Conservation (phyloP, 2,888 invertebrate species). For the Drosophila cracens region DNA sequence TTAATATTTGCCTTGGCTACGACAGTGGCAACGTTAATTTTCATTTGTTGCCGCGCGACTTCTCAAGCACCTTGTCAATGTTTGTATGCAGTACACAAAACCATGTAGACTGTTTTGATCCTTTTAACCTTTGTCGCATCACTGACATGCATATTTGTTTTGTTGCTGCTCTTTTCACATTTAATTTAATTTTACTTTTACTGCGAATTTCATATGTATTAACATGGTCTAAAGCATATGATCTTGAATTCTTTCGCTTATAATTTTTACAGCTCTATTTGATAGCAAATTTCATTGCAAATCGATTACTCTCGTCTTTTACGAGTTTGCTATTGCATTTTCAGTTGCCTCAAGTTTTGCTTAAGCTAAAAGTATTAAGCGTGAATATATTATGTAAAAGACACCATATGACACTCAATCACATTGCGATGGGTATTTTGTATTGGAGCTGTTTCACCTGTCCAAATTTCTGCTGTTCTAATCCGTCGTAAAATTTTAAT, state of each 20-base stretch:
- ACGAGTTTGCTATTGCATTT: background rate
- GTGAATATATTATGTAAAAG: background rate
- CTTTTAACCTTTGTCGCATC: conserved; percentile 32
- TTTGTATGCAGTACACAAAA: conserved; percentile 50
- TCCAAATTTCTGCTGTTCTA: background rate
- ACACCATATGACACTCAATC: background rate
- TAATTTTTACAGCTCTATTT: conserved; percentile 6
- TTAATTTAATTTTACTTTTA: conserved; percentile 53
- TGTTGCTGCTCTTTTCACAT: conserved; percentile 19
- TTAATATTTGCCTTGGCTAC: conserved; percentile 34
- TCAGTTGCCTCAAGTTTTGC: background rate
- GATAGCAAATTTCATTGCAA: conserved; percentile 2
- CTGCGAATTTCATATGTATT: conserved; percentile 13
- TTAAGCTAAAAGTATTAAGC: background rate
- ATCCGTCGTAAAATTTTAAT: conserved; percentile 17
- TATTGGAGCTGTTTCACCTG: background rate
- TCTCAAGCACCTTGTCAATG: conserved; percentile 53
- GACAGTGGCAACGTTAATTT: conserved; percentile 52
- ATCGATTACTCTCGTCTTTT: conserved; percentile 11
- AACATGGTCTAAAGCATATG: background rate
- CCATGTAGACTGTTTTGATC: conserved; percentile 37
- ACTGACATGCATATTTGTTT: conserved; percentile 3
- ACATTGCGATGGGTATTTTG: background rate
- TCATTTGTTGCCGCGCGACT: conserved; percentile 32
- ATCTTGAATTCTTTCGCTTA: background rate